phyloP scores from a whole-genome alignment of 2,113 vertebrate genomes.

The Cromileptes altivelis region DNA sequence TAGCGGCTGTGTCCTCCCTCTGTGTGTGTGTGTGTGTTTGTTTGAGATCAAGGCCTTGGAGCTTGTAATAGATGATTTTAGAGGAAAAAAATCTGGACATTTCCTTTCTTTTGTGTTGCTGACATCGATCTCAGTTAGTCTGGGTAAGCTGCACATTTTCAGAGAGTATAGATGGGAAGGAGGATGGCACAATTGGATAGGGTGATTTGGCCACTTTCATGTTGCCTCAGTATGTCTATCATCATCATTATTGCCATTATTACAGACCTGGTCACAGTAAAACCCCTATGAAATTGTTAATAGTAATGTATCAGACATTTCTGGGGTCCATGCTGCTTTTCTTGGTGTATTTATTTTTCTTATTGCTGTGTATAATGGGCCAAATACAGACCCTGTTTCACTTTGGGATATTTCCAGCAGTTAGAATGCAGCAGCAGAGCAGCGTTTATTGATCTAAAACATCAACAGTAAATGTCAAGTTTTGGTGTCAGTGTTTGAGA shows the following conservation, averaged over 20 bases:
- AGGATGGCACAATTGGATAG: background rate
- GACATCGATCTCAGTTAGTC: slow-evolving; percentile 22
- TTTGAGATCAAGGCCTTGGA: slow-evolving; percentile 26
- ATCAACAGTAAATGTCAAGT: slow-evolving; percentile 38
- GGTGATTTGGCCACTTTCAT: background rate
- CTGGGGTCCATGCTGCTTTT: background rate
- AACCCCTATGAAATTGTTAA: background rate
- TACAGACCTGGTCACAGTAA: background rate
- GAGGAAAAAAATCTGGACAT: slow-evolving; percentile 5
- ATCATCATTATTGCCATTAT: background rate
- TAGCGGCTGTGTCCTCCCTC: background rate
- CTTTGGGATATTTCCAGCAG: slow-evolving; percentile 17
- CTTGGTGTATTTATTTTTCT: background rate
- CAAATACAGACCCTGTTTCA: slow-evolving; percentile 24
- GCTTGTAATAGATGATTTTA: slow-evolving; percentile 38
- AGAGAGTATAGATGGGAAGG: background rate
- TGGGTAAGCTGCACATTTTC: slow-evolving; percentile 10
- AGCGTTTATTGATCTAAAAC: slow-evolving; percentile 34
- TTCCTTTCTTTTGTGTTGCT: background rate
- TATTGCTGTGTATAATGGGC: background rate
- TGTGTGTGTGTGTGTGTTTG: background rate
- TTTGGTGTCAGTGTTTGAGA: slow-evolving; percentile 24
- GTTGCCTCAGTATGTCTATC: background rate
- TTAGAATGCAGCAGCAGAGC: slow-evolving; percentile 20
- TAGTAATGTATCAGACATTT: background rate